Conservation (phyloP, 2,797 vertebrate species). For the Lepilemur septentrionalis region DNA sequence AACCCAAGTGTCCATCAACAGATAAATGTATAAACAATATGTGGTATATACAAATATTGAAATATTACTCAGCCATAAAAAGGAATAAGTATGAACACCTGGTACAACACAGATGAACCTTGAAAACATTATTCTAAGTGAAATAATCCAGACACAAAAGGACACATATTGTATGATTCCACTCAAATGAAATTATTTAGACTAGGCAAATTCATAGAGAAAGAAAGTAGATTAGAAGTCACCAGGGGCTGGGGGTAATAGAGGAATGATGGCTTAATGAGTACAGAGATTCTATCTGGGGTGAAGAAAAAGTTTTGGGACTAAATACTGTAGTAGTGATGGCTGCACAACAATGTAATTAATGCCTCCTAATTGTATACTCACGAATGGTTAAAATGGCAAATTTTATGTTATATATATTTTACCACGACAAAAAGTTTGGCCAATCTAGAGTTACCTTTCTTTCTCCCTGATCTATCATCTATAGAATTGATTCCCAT, state of each 20-base stretch:
- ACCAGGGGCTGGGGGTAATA: neutral
- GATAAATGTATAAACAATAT: neutral
- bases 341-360: neutral
- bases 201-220: neutral
- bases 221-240: neutral
- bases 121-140: conserved; percentile 30
- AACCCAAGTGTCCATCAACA: neutral
- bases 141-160: conserved; percentile 22
- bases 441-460: neutral
- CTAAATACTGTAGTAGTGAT: neutral
- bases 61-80: neutral
- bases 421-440: neutral
- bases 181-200: conserved; percentile 31
- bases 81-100: neutral
- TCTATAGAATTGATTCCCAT: neutral
- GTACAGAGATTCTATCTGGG: neutral
- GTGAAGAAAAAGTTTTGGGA: neutral
- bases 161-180: neutral
- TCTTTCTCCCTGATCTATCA: conserved; percentile 2
- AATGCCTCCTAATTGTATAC: neutral
- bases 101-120: neutral
- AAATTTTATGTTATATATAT: neutral
- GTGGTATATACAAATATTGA: neutral
- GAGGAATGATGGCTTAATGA: neutral
- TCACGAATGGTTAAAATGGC: neutral